Evolutionary conservation across 2,888 invertebrate genomes (phyloP).

Genomic region (Pristionchus japonicus): DNA sequence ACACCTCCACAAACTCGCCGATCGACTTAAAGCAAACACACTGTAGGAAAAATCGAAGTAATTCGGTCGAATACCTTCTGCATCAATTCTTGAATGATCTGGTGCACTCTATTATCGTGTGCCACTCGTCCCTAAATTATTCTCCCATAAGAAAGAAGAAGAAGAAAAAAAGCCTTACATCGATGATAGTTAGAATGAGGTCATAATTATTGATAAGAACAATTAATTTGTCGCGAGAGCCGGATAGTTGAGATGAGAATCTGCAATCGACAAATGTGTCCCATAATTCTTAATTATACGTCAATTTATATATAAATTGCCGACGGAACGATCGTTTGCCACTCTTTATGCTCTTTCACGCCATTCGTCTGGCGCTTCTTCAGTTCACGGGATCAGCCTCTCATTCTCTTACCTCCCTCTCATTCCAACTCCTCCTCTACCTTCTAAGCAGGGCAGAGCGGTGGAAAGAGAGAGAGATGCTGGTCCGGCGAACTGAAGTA

Average conservation of each 20-base stretch:
- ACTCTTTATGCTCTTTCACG: too few species aligned
- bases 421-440: too few species aligned
- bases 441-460: too few species aligned
- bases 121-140: conserved; percentile 81
- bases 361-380: too few species aligned
- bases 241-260: conserved; percentile 77
- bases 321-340: too few species aligned
- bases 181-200: conserved; percentile 87
- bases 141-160: neutral
- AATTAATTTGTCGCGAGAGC: conserved; percentile 93
- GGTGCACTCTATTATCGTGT: conserved; percentile 95
- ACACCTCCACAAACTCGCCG: conserved; percentile 82
- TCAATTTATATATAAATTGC: neutral
- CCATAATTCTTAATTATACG: neutral
- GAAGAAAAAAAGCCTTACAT: conserved; percentile 58
- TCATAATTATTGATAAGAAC: conserved; percentile 99
- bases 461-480: neutral
- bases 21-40: conserved; percentile 80
- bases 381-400: too few species aligned
- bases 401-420: too few species aligned
- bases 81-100: conserved; percentile 91
- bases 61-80: conserved; percentile 79
- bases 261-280: conserved; percentile 37
- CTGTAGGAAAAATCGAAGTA: neutral
- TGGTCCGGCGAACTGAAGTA: neutral